Evolutionary conservation across 1,140 invertebrate species (phyloP), one percentile per base, ranked within the genome.

Genomic region (Bombus waltoni): DNA sequence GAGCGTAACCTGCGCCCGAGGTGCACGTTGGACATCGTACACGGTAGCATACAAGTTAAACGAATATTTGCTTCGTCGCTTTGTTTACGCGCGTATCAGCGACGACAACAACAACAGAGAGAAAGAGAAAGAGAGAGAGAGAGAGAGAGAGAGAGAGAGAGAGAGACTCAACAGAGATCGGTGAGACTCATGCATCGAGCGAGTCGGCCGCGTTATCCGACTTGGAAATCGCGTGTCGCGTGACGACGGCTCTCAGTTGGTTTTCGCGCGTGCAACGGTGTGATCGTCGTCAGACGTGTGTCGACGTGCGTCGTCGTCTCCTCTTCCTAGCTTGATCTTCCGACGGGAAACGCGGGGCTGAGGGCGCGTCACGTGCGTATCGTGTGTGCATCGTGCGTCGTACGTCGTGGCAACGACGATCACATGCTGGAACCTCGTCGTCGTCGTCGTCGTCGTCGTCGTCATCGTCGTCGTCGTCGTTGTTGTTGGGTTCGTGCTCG

Each of bases 241-340:
- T 72, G 62, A 59, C 59, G 82, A 38, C 40, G 38, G 68, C 62
- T 35, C 74, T 72, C 90, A 90, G 89, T 91, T 73, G 73, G 75
- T 81, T 90, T 82, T 85, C 89, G 81, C 89, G 89, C 90, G 89
- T 80, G 83, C 84, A 38, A 78, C 79, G n/a, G n/a, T 59, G 85
- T 73, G 80, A 91, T 82, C 88, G 85, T 83, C 90, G 87, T 42
- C 32, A 68, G 66, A 68, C 32, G 66, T 10, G 32, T 68, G 66
- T 68, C 62, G 83, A 28, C 65, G 66, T 22, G 13, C 40, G 22
- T 40, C 44, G 42, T 40, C n/a, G 40, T 57, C 35, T n/a, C 66
- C 35, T n/a, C 66, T 28, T 42, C 44, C 66, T 22, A 59, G 59
- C 18, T 44, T 32, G 65, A n/a, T 75, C 66, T 13, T 25, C 40